phyloP scores from a whole-genome alignment of 2,797 vertebrate genomes.

The Lerista edwardsae region DNA sequence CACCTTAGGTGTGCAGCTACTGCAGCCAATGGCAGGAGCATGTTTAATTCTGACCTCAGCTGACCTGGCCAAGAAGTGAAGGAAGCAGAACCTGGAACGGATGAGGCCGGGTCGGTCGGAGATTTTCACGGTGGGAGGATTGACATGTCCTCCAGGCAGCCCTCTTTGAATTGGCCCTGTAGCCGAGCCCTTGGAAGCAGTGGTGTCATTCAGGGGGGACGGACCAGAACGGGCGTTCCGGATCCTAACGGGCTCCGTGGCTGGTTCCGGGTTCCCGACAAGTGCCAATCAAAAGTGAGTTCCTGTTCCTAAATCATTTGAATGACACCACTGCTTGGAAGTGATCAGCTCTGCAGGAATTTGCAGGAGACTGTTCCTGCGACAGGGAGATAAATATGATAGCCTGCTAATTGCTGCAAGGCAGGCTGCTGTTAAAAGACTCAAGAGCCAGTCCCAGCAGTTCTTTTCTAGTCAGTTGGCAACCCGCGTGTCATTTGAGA shows the following conservation, averaged over 20 bases:
- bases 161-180: neutral
- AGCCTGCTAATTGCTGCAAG: neutral
- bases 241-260: too few species aligned
- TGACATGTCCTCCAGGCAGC: neutral
- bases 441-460: neutral
- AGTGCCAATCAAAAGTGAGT: too few species aligned
- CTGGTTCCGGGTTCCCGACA: too few species aligned
- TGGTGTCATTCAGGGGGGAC: too few species aligned
- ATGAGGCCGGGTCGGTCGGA: neutral
- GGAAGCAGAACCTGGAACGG: neutral
- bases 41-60: neutral
- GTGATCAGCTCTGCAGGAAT: neutral
- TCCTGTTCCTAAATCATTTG: too few species aligned
- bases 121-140: neutral
- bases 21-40: neutral
- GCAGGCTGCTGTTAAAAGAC: neutral
- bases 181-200: too few species aligned
- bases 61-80: neutral
- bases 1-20: neutral
- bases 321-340: too few species aligned
- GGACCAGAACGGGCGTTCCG: too few species aligned
- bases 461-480: neutral
- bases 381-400: neutral
- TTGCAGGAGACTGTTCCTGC: neutral
- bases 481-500: neutral